Evolutionary conservation across 2,888 invertebrate species (phyloP).

Genomic region (Scaeva pyrastri): DNA sequence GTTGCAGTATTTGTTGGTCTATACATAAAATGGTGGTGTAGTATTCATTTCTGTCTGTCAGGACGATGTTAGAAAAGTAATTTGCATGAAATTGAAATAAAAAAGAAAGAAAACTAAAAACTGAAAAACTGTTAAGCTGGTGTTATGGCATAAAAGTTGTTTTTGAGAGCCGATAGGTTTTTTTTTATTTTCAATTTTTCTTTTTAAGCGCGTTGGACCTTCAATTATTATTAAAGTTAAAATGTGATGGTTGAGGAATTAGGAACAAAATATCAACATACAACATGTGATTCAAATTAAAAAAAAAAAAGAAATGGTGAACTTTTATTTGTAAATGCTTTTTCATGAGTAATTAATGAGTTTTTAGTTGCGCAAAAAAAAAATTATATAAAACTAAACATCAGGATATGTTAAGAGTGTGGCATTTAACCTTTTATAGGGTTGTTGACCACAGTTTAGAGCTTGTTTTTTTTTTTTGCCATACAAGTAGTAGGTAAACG

Average conservation of each 20-base stretch:
- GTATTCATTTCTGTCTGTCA: constrained; percentile 68
- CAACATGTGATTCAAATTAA: not conserved
- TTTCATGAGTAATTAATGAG: constrained; percentile 7
- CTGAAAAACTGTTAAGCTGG: not conserved
- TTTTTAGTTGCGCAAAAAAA: not conserved
- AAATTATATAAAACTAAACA: not conserved
- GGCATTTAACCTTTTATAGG: not conserved
- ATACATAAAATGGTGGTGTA: constrained; percentile 19
- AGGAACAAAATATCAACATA: not conserved
- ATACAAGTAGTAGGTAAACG: too few relatives aligned
- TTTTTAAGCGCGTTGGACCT: constrained; percentile 5
- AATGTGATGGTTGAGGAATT: not conserved
- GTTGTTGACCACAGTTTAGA: not conserved
- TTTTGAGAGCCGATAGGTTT: constrained; percentile 2
- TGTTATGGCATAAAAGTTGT: constrained; percentile 19
- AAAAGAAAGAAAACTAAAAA: constrained; percentile 32
- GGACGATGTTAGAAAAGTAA: constrained; percentile 64
- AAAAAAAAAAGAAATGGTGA: not conserved
- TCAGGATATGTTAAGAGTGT: not conserved
- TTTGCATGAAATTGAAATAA: constrained; percentile 74
- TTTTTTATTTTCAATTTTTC: not conserved
- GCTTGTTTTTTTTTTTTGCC: not conserved
- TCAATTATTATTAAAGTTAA: constrained; percentile 26
- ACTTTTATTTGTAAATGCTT: not conserved
- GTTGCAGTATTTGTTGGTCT: constrained; percentile 51